Base-by-base conservation (phyloP, 1,140 invertebrate species). In the Venturia canescens region DNA sequence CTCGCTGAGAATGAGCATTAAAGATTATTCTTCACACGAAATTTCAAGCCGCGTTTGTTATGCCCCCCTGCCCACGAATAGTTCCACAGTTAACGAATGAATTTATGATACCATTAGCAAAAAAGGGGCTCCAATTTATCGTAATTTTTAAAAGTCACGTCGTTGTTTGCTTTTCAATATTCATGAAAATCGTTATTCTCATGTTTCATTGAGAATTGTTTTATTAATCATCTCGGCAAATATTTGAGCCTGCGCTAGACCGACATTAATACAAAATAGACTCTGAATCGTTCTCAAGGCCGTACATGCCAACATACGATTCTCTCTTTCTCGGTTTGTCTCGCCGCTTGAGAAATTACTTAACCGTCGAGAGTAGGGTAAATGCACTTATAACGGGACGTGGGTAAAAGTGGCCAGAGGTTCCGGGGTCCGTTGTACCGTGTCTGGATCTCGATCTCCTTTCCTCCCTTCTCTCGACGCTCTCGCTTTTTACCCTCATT, bases 401-500 rank as follows among this genome's bases (percentile, higher is more conserved):
- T 77, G 60, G 75, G 75, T 77, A 77, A 77, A 77, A 77, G 75
- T 77, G 57, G 75, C 60, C 75, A 77, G 66, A 77, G 75, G 75
- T 77, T 77, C 75, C 75, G 75, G 75, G 75, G 75, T 77, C 31
- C 38, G 57, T 77, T 53, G 50, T 53, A 53, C 50, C 50, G 50
- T 21, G 50, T 53, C 18, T 53, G n/a, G n/a, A 53, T 53, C 50
- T 53, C 50, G n/a, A n/a, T 53, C 50, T 53, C 50, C 50, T 53
- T 21, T 18, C n/a, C 18, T 53, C 50, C 18, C 50, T 53, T 21
- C 18, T 21, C 50, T 53, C 50, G 5, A 53, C 50, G n/a, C n/a
- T 53, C 50, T 53, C 50, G 38, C 38, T 44, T 53, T n/a, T 53
- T 53, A 53, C 50, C 16, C 50, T n/a, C 50, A 53, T 11, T 53